Percentiles rank a stretch among this genome's conserved stretches.
These are phyloP conservation scores for Aspiorhynchus laticeps DNA, from an alignment of 2,113 vertebrate genomes.

Conservation along the genomic window DNA sequence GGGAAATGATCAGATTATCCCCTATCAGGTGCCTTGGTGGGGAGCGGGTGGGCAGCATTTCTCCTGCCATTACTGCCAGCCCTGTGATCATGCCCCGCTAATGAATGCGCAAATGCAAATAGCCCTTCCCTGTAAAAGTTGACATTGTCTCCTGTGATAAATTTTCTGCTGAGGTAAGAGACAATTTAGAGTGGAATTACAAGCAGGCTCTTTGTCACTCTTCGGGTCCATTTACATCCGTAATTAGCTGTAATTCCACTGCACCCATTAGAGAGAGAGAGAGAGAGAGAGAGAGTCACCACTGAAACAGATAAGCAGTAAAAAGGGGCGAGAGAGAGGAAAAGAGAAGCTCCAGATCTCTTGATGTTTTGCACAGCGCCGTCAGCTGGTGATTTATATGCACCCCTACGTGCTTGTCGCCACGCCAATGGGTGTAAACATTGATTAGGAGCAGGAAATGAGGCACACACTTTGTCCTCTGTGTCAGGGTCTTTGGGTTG, in stretches of 20 bases:
- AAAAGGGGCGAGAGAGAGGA: slow-evolving; percentile 53
- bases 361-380: slow-evolving; percentile 56
- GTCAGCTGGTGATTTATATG: slow-evolving; percentile 65
- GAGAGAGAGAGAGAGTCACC: slow-evolving; percentile 64
- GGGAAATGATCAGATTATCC: slow-evolving; percentile 76
- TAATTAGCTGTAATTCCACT: slow-evolving; percentile 90
- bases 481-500: slow-evolving; percentile 75
- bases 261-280: slow-evolving; percentile 83
- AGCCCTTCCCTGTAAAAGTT: slow-evolving; percentile 80
- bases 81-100: slow-evolving; percentile 64
- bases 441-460: slow-evolving; percentile 79
- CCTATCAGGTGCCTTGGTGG: slow-evolving; percentile 63
- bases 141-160: slow-evolving; percentile 88
- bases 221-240: slow-evolving; percentile 90
- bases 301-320: slow-evolving; percentile 56
- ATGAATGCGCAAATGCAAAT: slow-evolving; percentile 81
- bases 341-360: slow-evolving; percentile 54
- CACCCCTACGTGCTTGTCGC: slow-evolving; percentile 53
- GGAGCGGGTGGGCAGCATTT: slow-evolving; percentile 65
- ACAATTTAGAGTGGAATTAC: slow-evolving; percentile 92
- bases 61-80: slow-evolving; percentile 70
- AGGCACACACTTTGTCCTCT: slow-evolving; percentile 75
- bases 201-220: slow-evolving; percentile 83
- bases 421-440: slow-evolving; percentile 72
- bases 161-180: slow-evolving; percentile 95